These are phyloP conservation scores for Melieria crassipennis DNA, from an alignment of 2,888 invertebrate genomes.

Conservation along the genomic window DNA sequence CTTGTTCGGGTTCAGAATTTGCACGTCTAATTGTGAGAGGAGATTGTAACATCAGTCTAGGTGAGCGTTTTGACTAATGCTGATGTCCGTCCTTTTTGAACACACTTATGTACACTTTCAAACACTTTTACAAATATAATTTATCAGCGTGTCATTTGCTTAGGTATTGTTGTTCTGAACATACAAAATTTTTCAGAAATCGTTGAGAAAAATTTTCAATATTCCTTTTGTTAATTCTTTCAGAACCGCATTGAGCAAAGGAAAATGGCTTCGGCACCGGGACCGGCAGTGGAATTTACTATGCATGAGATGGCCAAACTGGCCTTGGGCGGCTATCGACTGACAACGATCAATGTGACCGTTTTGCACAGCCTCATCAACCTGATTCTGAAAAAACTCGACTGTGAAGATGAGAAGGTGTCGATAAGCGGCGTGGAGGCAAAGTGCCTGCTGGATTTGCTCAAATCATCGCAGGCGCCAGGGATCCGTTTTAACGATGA, in stretches of 20 bases:
- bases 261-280: slow-evolving; percentile 14
- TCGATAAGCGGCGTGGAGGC: slow-evolving; percentile 52
- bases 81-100: too few species aligned
- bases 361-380: slow-evolving; percentile 56
- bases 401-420: slow-evolving; percentile 54
- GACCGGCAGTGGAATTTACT: slow-evolving; percentile 45
- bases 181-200: too few species aligned
- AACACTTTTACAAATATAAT: too few species aligned
- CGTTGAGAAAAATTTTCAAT: too few species aligned
- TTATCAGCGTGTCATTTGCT: too few species aligned
- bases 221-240: neutral
- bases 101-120: too few species aligned
- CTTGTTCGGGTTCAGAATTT: too few species aligned
- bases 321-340: slow-evolving; percentile 54
- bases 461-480: slow-evolving; percentile 46
- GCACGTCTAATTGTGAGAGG: too few species aligned
- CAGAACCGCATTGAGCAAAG: neutral
- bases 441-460: slow-evolving; percentile 48
- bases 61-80: too few species aligned
- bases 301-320: slow-evolving; percentile 54
- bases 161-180: too few species aligned
- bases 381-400: slow-evolving; percentile 54
- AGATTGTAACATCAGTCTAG: too few species aligned
- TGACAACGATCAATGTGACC: slow-evolving; percentile 50
- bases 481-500: slow-evolving; percentile 52